phyloP scores from a whole-genome alignment of 2,888 invertebrate species.

The Xanthia togata region DNA sequence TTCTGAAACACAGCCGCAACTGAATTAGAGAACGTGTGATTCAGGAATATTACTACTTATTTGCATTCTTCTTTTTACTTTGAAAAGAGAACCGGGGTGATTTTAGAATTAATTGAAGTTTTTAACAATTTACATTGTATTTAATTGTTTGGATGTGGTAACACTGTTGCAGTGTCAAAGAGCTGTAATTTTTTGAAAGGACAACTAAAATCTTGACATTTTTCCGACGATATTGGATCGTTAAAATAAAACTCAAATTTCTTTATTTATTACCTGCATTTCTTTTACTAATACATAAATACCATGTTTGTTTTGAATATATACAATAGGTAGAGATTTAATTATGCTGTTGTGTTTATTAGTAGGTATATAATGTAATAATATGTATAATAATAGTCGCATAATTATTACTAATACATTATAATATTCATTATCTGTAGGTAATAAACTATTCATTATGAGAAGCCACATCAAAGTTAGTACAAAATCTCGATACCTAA shows the following conservation, averaged over 20 bases:
- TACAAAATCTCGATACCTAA: conserved; percentile 44
- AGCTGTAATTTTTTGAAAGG: background rate
- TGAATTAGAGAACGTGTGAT: conserved; percentile 65
- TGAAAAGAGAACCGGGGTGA: background rate
- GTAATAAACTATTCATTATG: conserved; percentile 13
- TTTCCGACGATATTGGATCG: background rate
- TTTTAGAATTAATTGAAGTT: conserved; percentile 8
- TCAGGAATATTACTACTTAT: conserved; percentile 64
- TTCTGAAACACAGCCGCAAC: conserved; percentile 69
- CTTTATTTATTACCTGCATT: background rate
- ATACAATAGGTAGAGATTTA: background rate
- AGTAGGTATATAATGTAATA: background rate
- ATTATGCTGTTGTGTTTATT: background rate
- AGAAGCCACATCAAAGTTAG: conserved; percentile 44
- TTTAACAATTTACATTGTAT: background rate
- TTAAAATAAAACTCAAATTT: background rate
- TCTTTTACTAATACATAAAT: background rate
- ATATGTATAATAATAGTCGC: too few relatives aligned
- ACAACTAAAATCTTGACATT: background rate
- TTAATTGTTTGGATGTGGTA: background rate
- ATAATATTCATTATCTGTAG: conserved; percentile 6
- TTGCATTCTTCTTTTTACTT: conserved; percentile 41
- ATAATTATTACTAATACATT: conserved; percentile 9
- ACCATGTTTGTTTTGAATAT: background rate
- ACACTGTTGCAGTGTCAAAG: conserved; percentile 17